Evolutionary conservation across 2,113 vertebrate genomes (phyloP).

Genomic region (Bolborhynchus lineola): DNA sequence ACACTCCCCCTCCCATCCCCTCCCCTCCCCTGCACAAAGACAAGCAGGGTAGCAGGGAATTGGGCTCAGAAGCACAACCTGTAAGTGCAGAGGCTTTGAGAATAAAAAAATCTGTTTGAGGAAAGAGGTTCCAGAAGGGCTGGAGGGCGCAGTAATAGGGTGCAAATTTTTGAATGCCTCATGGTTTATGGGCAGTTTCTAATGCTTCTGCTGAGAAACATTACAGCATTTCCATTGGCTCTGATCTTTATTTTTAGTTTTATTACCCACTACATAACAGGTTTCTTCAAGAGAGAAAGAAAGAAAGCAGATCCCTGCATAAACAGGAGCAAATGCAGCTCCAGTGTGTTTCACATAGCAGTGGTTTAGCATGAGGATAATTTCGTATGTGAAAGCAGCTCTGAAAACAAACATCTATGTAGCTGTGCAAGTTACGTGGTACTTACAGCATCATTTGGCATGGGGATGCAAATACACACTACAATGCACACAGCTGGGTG

Average conservation of each 20-base stretch:
- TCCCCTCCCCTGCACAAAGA: not conserved
- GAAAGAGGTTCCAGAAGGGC: slow-evolving; percentile 32
- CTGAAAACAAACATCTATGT: not conserved
- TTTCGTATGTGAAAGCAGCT: not conserved
- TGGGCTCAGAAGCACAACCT: not conserved
- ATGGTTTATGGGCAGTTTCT: slow-evolving; percentile 67
- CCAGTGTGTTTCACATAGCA: not conserved
- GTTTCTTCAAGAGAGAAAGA: slow-evolving; percentile 72
- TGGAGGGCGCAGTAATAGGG: slow-evolving; percentile 52
- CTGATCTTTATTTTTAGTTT: slow-evolving; percentile 77
- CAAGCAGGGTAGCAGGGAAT: not conserved
- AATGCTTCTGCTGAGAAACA: slow-evolving; percentile 72
- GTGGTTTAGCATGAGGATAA: slow-evolving; percentile 15
- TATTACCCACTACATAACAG: slow-evolving; percentile 68
- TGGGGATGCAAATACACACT: not conserved
- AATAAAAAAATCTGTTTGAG: not conserved
- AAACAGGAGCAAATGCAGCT: slow-evolving; percentile 67
- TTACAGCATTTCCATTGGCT: slow-evolving; percentile 70
- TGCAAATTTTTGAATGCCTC: slow-evolving; percentile 69
- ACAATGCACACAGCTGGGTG: not conserved
- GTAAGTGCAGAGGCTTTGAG: not conserved
- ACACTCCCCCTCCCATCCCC: not conserved
- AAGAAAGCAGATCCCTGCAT: slow-evolving; percentile 74
- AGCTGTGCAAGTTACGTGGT: rapidly evolving
- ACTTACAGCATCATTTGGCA: not conserved